phyloP scores from a whole-genome alignment of 2,888 invertebrate species.

The Caenorhabditis wallacei region DNA sequence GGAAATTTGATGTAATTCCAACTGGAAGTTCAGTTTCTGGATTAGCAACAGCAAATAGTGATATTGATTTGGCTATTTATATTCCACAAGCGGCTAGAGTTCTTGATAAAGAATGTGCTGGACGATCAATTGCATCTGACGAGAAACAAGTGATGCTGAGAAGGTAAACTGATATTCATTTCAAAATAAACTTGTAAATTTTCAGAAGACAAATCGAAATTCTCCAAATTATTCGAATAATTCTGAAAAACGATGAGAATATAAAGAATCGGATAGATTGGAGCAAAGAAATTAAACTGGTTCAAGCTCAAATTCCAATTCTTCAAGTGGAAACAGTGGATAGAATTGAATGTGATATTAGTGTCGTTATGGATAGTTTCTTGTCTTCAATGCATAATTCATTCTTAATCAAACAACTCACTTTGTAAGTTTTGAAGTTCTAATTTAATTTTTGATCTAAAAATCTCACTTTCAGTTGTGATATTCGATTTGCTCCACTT shows the following conservation, averaged over 20 bases:
- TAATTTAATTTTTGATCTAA: no score
- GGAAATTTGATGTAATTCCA: conserved; percentile 61
- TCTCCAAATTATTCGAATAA: conserved; percentile 61
- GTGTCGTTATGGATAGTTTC: conserved; percentile 61
- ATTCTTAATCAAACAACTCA: conserved; percentile 60
- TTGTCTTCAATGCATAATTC: conserved; percentile 73
- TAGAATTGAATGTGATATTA: conserved; percentile 68
- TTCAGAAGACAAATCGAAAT: conserved; percentile 54
- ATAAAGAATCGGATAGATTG: conserved; percentile 34
- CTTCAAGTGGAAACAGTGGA: conserved; percentile 60
- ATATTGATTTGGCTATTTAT: conserved; percentile 68
- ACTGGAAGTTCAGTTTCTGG: conserved; percentile 66
- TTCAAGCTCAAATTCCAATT: conserved; percentile 68
- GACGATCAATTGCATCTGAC: background rate
- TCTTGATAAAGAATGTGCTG: background rate
- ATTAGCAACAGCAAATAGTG: conserved; percentile 60
- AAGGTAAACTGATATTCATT: conserved; percentile 13
- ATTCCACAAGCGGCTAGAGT: conserved; percentile 55
- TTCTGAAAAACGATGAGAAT: conserved; percentile 42
- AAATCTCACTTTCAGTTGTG: conserved; percentile 34
- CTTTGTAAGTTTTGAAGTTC: conserved; percentile 22
- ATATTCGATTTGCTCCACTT: conserved; percentile 45
- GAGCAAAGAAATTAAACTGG: conserved; percentile 35
- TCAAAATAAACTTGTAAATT: background rate
- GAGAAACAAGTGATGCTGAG: conserved; percentile 5